phyloP scores from a whole-genome alignment of 30 jellyfish, hydroid and myxozoan species.

The Catostylus mosaicus region DNA sequence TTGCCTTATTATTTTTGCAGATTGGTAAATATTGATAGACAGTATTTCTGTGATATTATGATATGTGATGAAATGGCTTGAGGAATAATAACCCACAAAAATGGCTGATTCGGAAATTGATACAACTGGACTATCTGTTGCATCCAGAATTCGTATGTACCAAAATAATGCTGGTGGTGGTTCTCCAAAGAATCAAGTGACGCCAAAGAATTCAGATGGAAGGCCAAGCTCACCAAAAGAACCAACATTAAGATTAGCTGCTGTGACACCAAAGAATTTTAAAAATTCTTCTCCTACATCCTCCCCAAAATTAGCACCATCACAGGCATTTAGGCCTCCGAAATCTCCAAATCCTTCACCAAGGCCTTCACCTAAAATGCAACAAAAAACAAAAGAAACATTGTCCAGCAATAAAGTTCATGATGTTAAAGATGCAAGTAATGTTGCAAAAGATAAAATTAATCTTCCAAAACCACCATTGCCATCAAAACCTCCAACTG shows the following conservation, averaged over 20 bases:
- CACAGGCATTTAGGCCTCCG: not conserved
- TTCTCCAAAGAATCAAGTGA: not conserved
- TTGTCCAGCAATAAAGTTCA: not conserved
- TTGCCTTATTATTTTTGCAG: too few species aligned
- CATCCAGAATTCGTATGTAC: slow-evolving; percentile 68
- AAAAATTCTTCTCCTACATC: not conserved
- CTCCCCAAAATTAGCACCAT: not conserved
- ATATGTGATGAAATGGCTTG: not conserved
- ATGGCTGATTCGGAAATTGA: slow-evolving; percentile 52
- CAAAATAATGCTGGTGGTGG: slow-evolving; percentile 40
- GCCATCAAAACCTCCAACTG: slow-evolving; percentile 34
- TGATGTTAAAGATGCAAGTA: not conserved
- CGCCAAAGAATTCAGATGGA: not conserved
- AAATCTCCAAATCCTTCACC: slow-evolving; percentile 26
- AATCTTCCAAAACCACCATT: slow-evolving; percentile 38
- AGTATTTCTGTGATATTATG: too few species aligned
- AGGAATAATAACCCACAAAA: not conserved
- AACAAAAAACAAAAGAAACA: not conserved
- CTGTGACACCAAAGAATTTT: not conserved
- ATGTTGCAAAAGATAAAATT: not conserved
- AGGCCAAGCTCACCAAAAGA: slow-evolving; percentile 8
- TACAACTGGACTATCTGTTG: slow-evolving; percentile 60
- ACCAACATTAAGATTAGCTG: not conserved
- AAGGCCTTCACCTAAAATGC: slow-evolving; percentile 35
- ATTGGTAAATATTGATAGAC: too few species aligned